phyloP scores from a whole-genome alignment of 1,140 invertebrate genomes.

The Drosophila lowei region DNA sequence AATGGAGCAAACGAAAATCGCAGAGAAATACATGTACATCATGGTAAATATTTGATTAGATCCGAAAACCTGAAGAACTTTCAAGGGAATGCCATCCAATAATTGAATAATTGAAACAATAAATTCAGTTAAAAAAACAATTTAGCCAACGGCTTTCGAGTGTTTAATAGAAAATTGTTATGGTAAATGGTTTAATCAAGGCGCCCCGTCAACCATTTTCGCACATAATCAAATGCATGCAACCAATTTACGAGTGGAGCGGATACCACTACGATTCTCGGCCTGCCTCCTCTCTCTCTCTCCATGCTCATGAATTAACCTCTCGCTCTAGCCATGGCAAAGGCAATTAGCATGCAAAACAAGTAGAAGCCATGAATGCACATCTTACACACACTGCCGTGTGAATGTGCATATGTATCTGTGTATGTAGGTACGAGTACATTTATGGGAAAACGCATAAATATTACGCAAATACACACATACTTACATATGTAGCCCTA shows the following conservation, averaged over 20 bases:
- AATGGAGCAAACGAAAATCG: constrained; percentile 1
- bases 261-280: constrained; percentile 1
- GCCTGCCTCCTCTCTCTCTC: not conserved
- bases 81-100: no score
- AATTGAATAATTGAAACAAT: not conserved
- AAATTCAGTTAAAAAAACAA: constrained; percentile 10
- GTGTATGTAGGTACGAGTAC: constrained; percentile 15
- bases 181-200: constrained; percentile 31
- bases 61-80: not conserved
- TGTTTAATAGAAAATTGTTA: constrained; percentile 32
- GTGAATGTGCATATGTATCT: not conserved
- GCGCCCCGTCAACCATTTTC: constrained; percentile 37
- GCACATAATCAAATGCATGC: constrained; percentile 66
- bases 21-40: not conserved
- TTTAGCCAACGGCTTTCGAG: not conserved
- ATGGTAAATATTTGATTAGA: not conserved
- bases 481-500: constrained; percentile 13
- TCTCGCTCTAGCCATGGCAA: constrained; percentile 19
- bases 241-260: constrained; percentile 43
- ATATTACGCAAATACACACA: constrained; percentile 42
- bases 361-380: constrained; percentile 69
- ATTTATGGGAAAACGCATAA: constrained; percentile 72
- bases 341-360: constrained; percentile 78
- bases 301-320: not conserved
- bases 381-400: constrained; percentile 38